Conservation (phyloP, 2,888 invertebrate genomes). For the Rhorus exstirpatorius region DNA sequence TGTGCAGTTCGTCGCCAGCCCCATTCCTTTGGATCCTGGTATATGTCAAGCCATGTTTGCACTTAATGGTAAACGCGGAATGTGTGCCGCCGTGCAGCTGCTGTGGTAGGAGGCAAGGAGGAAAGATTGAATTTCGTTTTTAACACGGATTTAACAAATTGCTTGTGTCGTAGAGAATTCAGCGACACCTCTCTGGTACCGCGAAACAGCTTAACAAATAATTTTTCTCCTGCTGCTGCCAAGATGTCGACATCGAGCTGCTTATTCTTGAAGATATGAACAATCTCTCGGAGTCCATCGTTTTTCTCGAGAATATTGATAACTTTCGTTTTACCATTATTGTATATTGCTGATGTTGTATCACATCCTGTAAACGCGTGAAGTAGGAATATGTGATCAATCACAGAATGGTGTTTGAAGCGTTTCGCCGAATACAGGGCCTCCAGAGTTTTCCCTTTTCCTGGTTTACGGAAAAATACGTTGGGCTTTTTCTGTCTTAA, state of each 20-base stretch:
- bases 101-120: constrained; percentile 29
- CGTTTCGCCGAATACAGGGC: not conserved
- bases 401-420: constrained; percentile 22
- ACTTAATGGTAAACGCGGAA: constrained; percentile 38
- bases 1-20: constrained; percentile 59
- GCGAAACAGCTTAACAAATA: constrained; percentile 65
- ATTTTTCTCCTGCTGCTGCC: constrained; percentile 59
- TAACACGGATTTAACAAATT: constrained; percentile 50
- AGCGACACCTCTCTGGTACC: constrained; percentile 67
- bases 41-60: constrained; percentile 33
- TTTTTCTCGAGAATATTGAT: constrained; percentile 29
- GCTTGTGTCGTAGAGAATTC: constrained; percentile 69
- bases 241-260: constrained; percentile 43
- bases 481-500: constrained; percentile 40
- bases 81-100: constrained; percentile 21
- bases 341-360: constrained; percentile 32
- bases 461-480: constrained; percentile 52
- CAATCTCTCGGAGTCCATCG: constrained; percentile 12
- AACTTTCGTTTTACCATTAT: constrained; percentile 37
- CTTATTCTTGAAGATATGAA: constrained; percentile 46
- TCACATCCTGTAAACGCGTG: constrained; percentile 38
- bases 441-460: constrained; percentile 54
- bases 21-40: constrained; percentile 53
- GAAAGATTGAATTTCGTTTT: constrained; percentile 53
- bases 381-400: constrained; percentile 68